A percentile compares a stretch with the other conserved stretches of the same genome.
These are phyloP conservation scores for Zelostemma sp. DNA, from an alignment of 1,140 invertebrate species.

Conservation along the genomic window DNA sequence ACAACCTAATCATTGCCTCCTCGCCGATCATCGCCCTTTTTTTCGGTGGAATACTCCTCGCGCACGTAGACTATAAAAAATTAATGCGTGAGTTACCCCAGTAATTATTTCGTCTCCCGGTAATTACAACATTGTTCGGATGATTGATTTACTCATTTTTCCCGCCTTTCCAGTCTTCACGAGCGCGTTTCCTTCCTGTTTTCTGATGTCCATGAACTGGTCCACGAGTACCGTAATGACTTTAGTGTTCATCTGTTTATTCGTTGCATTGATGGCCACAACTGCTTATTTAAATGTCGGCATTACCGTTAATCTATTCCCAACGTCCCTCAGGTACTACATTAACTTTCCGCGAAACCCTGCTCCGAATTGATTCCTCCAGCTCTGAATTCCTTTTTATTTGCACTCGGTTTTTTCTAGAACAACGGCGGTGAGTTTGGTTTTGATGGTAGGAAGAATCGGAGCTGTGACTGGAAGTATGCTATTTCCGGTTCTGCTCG, in stretches of 20 bases:
- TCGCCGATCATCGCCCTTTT: slow-evolving; percentile 42
- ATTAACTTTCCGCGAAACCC: neutral
- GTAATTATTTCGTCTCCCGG: neutral
- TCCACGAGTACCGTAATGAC: slow-evolving; percentile 58
- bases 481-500: slow-evolving; percentile 67
- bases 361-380: neutral
- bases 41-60: slow-evolving; percentile 44
- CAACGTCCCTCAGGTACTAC: slow-evolving; percentile 71
- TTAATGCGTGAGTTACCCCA: slow-evolving; percentile 55
- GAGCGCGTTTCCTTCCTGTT: slow-evolving; percentile 22
- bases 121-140: neutral
- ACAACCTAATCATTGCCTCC: slow-evolving; percentile 45
- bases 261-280: slow-evolving; percentile 70
- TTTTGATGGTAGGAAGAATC: slow-evolving; percentile 68
- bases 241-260: slow-evolving; percentile 68
- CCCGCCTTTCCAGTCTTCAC: slow-evolving; percentile 28
- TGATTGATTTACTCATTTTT: slow-evolving; percentile 16
- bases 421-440: slow-evolving; percentile 69
- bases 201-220: slow-evolving; percentile 53
- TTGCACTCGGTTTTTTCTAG: slow-evolving; percentile 53
- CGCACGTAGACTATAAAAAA: slow-evolving; percentile 48
- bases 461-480: slow-evolving; percentile 69
- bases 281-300: slow-evolving; percentile 69
- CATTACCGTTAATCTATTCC: slow-evolving; percentile 73
- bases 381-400: neutral